Base-by-base conservation (phyloP, 64 coral and sea anemone genomes). In the Montipora sp. region DNA sequence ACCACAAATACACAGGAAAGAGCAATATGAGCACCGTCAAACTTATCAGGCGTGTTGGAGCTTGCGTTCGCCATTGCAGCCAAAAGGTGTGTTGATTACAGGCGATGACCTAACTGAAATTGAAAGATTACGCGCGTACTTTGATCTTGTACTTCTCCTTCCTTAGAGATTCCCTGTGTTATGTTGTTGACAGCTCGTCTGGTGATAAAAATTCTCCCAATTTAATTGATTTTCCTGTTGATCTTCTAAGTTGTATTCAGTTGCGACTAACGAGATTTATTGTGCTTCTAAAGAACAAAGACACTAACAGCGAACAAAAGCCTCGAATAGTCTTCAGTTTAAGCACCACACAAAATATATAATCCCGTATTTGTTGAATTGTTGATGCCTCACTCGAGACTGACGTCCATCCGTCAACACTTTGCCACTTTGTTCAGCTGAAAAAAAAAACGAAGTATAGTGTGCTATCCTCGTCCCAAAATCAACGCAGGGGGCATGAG, bases 1-100 rank as follows among this genome's bases (percentile, higher is more conserved):
- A 97, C 90, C 2, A 91, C 80, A 19, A 97, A 90, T 46, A 87
- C 90, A 14, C 87, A 90, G 43, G 93, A 90, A 4, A 94, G 47
- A 2, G 73, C 93, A 16, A 77, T 76, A n/a, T 90, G 87, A 3
- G 68, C 7, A 1, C 66, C 48, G 21, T 88, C 81, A 79, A 90
- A 90, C 9, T 71, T 85, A 5, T 85, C 82, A 2, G 61, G 63
- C 0, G 63, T 8, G 19, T 49, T 66, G 0, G 45, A 48, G 65
- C 44, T 71, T 48, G 61, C 46, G 18, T 85, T 85, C 16, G 46
- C 44, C 61, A 71, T 71, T 71, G 5, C 14, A 18, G 68, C 68
- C 21, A 71, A 68, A 12, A 3, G 59, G n/a, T 48, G 22, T 43
- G 51, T 9, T 79, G 16, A 21, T 79, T n/a, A 19, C 77, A 20